These are phyloP conservation scores for Aptenodytes forsteri DNA, from an alignment of 2,113 vertebrate species.

Conservation along the genomic window DNA sequence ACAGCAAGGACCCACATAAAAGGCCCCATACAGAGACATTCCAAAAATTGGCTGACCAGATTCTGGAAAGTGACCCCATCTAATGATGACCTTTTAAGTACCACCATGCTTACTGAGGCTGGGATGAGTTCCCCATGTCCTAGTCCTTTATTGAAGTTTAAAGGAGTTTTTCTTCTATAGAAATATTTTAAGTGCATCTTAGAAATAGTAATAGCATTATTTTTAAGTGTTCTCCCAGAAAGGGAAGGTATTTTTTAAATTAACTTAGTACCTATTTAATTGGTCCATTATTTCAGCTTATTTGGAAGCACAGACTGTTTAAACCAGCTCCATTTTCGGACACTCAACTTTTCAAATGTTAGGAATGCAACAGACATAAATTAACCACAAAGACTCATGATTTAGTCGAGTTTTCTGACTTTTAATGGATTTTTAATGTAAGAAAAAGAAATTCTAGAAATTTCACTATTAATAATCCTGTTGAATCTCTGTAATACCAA, in stretches of 20 bases:
- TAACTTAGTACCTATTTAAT: not conserved
- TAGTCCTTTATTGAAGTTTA: not conserved
- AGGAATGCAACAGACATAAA: not conserved
- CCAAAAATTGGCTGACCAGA: not conserved
- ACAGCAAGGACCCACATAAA: not conserved
- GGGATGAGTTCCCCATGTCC: not conserved
- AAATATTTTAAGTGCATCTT: not conserved
- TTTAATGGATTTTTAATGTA: not conserved
- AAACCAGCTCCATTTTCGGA: not conserved
- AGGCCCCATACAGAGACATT: not conserved
- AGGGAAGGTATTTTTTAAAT: not conserved
- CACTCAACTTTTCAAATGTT: not conserved
- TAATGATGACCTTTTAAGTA: not conserved
- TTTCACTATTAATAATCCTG: rapidly evolving
- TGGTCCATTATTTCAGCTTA: not conserved
- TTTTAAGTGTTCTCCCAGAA: not conserved
- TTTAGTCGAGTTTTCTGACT: not conserved
- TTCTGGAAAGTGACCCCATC: not conserved
- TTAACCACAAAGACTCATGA: not conserved
- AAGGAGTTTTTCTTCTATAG: not conserved
- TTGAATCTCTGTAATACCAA: not conserved
- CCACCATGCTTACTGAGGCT: rapidly evolving
- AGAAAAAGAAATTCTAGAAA: not conserved
- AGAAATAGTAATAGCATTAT: not conserved
- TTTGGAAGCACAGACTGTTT: not conserved